Percentiles rank a stretch among this genome's conserved stretches.
Conservation (phyloP, 2,113 vertebrate species). For the Xyliphius kryptos region DNA sequence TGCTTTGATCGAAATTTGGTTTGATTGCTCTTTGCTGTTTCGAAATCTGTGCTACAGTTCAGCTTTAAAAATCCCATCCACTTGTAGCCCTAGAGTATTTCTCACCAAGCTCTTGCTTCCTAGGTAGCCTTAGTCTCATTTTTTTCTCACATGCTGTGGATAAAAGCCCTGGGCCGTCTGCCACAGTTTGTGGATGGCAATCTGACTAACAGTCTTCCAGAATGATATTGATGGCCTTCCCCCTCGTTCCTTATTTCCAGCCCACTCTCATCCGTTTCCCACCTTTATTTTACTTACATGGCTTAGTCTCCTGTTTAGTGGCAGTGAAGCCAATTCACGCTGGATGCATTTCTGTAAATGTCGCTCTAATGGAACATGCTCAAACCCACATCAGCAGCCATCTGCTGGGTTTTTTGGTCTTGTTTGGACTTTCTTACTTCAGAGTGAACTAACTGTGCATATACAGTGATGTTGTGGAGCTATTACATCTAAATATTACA, state of each 20-base stretch:
- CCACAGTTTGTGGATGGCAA: conserved; percentile 38
- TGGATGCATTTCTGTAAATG: neutral
- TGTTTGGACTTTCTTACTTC: too few species aligned
- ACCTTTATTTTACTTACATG: conserved; percentile 19
- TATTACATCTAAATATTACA: too few species aligned
- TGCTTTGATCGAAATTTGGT: conserved; percentile 34
- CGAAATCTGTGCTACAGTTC: conserved; percentile 15
- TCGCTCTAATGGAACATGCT: too few species aligned
- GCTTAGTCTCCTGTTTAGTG: conserved; percentile 41
- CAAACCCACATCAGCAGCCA: too few species aligned
- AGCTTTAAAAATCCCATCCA: conserved; percentile 13
- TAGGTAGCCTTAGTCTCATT: conserved; percentile 4
- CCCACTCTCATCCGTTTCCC: neutral
- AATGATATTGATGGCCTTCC: conserved; percentile 19
- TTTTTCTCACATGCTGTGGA: conserved; percentile 9
- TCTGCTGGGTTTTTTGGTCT: too few species aligned
- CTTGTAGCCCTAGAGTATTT: conserved; percentile 8
- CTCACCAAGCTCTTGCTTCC: conserved; percentile 1
- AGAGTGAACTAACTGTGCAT: too few species aligned
- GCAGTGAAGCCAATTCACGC: conserved; percentile 31
- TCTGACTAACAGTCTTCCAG: conserved; percentile 38
- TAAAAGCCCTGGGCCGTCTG: conserved; percentile 28
- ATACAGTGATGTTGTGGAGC: too few species aligned
- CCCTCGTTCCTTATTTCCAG: neutral
- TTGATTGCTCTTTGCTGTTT: conserved; percentile 31